A percentile compares a stretch with the other conserved stretches of the same genome.
phyloP scores from a whole-genome alignment of 2,888 invertebrate genomes.

The Hoplodrina ambigua region DNA sequence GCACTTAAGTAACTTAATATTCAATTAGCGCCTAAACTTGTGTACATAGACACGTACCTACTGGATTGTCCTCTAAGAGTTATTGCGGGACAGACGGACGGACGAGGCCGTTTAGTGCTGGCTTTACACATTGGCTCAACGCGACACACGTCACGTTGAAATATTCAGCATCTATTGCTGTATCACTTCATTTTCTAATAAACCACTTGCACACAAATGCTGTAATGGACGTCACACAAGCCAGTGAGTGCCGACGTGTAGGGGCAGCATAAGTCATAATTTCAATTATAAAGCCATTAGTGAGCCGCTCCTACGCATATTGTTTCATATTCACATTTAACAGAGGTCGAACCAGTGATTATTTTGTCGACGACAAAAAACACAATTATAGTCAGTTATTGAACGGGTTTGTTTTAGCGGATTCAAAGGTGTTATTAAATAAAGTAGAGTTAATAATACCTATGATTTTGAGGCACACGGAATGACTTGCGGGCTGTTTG shows the following conservation, averaged over 20 bases:
- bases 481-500: constrained; percentile 24
- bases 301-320: constrained; percentile 71
- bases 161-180: constrained; percentile 19
- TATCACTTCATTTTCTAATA: neutral
- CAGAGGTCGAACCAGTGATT: constrained; percentile 76
- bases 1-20: constrained; percentile 79
- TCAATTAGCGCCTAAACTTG: constrained; percentile 77
- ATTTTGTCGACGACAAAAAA: constrained; percentile 72
- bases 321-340: constrained; percentile 74
- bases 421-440: constrained; percentile 64
- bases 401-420: constrained; percentile 69
- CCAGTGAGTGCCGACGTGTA: constrained; percentile 15
- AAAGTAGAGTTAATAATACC: constrained; percentile 62
- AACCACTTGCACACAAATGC: constrained; percentile 7
- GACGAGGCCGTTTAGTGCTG: constrained; percentile 63
- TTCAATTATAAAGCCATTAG: constrained; percentile 84
- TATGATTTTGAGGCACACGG: constrained; percentile 46
- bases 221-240: constrained; percentile 27
- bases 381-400: constrained; percentile 69
- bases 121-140: constrained; percentile 1
- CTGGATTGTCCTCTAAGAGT: constrained; percentile 67
- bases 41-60: constrained; percentile 25
- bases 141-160: neutral
- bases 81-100: constrained; percentile 54
- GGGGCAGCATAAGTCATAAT: constrained; percentile 67